phyloP scores from a whole-genome alignment of 64 coral and sea anemone species.

The Stichodactyla helianthus region DNA sequence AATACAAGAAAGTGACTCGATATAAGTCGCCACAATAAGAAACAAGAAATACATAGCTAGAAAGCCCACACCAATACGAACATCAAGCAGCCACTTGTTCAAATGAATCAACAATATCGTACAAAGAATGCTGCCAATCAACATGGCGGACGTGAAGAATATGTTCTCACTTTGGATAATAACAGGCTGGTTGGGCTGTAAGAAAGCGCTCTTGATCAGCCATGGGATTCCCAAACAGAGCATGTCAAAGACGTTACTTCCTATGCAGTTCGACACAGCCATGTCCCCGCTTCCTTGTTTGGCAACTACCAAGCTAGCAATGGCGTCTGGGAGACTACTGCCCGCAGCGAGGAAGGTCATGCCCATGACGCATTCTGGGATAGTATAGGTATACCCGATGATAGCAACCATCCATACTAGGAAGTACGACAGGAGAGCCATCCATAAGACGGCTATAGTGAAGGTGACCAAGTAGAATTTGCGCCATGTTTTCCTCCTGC shows the following conservation, averaged over 20 bases:
- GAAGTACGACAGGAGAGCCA: conserved; percentile 65
- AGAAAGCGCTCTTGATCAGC: conserved; percentile 65
- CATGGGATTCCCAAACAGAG: conserved; percentile 73
- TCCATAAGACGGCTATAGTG: conserved; percentile 57
- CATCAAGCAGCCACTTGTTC: conserved; percentile 53
- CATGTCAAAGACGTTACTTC: conserved; percentile 89
- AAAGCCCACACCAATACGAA: conserved; percentile 40
- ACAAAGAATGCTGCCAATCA: conserved; percentile 46
- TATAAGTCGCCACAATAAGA: conserved; percentile 52
- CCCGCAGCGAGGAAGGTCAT: conserved; percentile 79
- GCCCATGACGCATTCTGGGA: conserved; percentile 89
- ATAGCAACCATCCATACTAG: conserved; percentile 82
- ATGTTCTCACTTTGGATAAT: conserved; percentile 71
- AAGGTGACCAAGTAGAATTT: conserved; percentile 69
- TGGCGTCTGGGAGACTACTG: conserved; percentile 77
- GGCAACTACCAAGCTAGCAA: conserved; percentile 75
- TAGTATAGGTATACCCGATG: conserved; percentile 72
- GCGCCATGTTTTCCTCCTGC: conserved; percentile 57
- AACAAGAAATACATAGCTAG: conserved; percentile 58
- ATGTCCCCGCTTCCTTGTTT: conserved; percentile 77
- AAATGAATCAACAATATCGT: conserved; percentile 32
- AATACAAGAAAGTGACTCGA: conserved; percentile 61
- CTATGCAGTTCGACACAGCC: conserved; percentile 80
- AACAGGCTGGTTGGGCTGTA: conserved; percentile 55
- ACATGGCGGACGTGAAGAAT: conserved; percentile 52